A percentile compares a stretch with the other conserved stretches of the same genome.
phyloP scores from a whole-genome alignment of 2,113 vertebrate species.

The Thunnus maccoyii region DNA sequence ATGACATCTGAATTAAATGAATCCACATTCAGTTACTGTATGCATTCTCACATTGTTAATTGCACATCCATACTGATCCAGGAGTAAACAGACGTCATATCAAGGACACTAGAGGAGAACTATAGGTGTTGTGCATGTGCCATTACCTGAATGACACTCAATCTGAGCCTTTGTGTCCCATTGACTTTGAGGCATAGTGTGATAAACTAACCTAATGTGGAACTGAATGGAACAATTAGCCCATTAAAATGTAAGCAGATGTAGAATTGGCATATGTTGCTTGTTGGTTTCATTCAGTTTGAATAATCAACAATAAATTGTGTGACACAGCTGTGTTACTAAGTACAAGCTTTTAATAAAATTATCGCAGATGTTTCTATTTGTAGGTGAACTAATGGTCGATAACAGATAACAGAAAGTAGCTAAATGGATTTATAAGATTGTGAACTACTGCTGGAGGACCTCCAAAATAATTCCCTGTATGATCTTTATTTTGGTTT shows the following conservation, averaged over 20 bases:
- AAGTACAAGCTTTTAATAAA: slow-evolving; percentile 34
- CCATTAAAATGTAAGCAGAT: slow-evolving; percentile 52
- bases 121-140: slow-evolving; percentile 35
- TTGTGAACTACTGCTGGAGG: background rate
- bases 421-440: slow-evolving; percentile 11
- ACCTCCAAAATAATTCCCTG: slow-evolving; percentile 2
- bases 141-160: slow-evolving; percentile 52
- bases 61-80: slow-evolving; percentile 30
- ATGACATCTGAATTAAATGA: slow-evolving; percentile 33
- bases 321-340: slow-evolving; percentile 38
- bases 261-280: slow-evolving; percentile 67
- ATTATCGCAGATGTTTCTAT: slow-evolving; percentile 42
- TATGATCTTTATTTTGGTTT: background rate
- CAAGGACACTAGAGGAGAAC: slow-evolving; percentile 57
- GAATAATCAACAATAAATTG: slow-evolving; percentile 49
- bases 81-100: slow-evolving; percentile 51
- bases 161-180: slow-evolving; percentile 43
- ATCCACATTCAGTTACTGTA: background rate
- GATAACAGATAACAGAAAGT: background rate
- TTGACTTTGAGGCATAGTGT: slow-evolving; percentile 65
- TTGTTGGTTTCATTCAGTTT: slow-evolving; percentile 63
- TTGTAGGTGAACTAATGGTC: slow-evolving; percentile 14
- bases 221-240: slow-evolving; percentile 44
- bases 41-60: slow-evolving; percentile 27
- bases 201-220: slow-evolving; percentile 43